Evolutionary conservation across 2,888 invertebrate species (phyloP).

Genomic region (Conops quadrifasciatus): DNA sequence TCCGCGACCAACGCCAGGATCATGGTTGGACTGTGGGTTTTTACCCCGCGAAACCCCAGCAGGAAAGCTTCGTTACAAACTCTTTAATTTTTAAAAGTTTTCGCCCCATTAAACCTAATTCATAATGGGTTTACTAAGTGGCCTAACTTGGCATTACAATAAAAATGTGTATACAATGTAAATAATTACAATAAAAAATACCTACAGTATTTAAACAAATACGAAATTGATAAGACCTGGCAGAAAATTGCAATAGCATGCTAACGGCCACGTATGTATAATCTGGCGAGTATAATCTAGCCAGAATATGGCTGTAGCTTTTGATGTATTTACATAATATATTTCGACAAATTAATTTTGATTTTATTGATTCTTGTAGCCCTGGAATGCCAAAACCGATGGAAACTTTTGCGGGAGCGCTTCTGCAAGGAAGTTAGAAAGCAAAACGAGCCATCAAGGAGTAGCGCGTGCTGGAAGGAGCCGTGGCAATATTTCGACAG

Average conservation of each 20-base stretch:
- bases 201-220: not conserved
- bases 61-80: no score
- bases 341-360: no score
- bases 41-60: no score
- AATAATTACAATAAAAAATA: constrained; percentile 4
- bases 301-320: not conserved
- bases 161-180: no score
- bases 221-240: not conserved
- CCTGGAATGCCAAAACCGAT: not conserved
- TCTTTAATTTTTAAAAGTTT: no score
- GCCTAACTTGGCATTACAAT: no score
- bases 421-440: not conserved
- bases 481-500: not conserved
- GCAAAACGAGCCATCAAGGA: not conserved
- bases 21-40: no score
- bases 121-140: no score
- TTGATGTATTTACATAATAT: no score
- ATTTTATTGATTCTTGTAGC: not conserved
- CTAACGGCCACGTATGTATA: not conserved
- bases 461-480: not conserved
- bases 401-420: not conserved
- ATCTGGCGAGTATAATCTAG: no score
- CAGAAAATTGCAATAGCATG: not conserved
- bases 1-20: no score
- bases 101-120: no score